Evolutionary conservation across 2,113 vertebrate species (phyloP).

Genomic region (Lophius piscatorius): DNA sequence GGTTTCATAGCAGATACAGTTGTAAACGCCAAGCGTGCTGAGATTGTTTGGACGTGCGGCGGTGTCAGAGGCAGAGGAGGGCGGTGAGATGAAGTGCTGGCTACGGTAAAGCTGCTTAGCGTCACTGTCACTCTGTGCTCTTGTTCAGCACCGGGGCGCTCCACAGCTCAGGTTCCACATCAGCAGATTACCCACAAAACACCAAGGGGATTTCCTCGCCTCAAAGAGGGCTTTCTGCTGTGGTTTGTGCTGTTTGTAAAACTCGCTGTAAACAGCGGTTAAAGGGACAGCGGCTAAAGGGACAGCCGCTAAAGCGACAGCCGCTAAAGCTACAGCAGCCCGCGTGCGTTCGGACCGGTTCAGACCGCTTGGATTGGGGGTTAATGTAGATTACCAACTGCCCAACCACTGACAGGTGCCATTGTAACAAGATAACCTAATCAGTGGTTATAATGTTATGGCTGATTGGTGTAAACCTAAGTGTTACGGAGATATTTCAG

Average conservation of each 20-base stretch:
- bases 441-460: too few relatives aligned
- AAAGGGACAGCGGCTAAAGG: not conserved
- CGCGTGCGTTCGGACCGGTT: too few relatives aligned
- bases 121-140: constrained; percentile 57
- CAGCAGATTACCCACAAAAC: constrained; percentile 71
- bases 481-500: too few relatives aligned
- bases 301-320: too few relatives aligned
- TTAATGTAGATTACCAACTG: too few relatives aligned
- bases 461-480: too few relatives aligned
- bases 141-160: constrained; percentile 54
- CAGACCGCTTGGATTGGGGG: too few relatives aligned
- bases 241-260: constrained; percentile 14
- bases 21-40: not conserved
- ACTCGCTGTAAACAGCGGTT: constrained; percentile 38
- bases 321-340: too few relatives aligned
- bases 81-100: constrained; percentile 37
- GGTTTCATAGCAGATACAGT: constrained; percentile 18
- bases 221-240: constrained; percentile 42
- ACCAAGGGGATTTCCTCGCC: constrained; percentile 61
- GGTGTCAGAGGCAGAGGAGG: constrained; percentile 18
- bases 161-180: constrained; percentile 66
- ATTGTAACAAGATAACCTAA: too few relatives aligned
- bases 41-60: constrained; percentile 30
- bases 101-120: constrained; percentile 66
- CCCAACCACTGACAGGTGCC: too few relatives aligned